Evolutionary conservation across 2,113 vertebrate genomes (phyloP).

Genomic region (Isichthys henryi): DNA sequence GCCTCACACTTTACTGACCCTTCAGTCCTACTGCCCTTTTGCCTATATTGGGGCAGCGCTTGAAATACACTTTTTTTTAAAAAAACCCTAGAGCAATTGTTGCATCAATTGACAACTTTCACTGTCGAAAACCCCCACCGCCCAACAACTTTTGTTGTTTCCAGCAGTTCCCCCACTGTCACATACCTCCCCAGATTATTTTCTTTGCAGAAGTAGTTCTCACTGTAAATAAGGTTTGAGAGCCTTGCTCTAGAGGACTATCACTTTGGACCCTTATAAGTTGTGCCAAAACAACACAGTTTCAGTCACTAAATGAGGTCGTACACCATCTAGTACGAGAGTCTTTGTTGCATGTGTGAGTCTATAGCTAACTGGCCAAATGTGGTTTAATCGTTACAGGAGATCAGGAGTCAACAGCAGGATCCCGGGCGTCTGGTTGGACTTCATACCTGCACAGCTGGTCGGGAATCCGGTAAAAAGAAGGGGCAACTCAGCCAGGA

Average conservation of each 20-base stretch:
- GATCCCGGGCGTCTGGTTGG: constrained; percentile 76
- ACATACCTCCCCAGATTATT: neutral
- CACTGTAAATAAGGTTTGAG: neutral
- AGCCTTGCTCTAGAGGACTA: neutral
- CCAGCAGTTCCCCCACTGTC: neutral
- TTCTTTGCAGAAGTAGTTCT: neutral
- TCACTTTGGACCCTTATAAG: neutral
- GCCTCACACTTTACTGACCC: neutral
- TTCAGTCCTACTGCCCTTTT: neutral
- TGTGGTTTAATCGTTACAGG: constrained; percentile 54
- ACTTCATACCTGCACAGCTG: constrained; percentile 95
- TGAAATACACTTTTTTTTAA: neutral
- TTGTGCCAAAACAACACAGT: neutral
- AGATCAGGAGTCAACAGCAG: constrained; percentile 68
- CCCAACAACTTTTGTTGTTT: too few species aligned
- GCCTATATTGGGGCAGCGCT: neutral
- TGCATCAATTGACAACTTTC: neutral
- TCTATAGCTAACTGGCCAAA: neutral
- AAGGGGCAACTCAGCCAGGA: constrained; percentile 6
- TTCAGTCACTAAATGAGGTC: neutral
- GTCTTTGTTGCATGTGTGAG: neutral
- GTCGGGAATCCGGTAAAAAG: constrained; percentile 83
- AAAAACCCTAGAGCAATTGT: neutral
- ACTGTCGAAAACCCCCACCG: neutral
- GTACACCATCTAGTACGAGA: neutral